phyloP scores from a whole-genome alignment of 2,888 invertebrate genomes.

The Subacronicta megacephala region DNA sequence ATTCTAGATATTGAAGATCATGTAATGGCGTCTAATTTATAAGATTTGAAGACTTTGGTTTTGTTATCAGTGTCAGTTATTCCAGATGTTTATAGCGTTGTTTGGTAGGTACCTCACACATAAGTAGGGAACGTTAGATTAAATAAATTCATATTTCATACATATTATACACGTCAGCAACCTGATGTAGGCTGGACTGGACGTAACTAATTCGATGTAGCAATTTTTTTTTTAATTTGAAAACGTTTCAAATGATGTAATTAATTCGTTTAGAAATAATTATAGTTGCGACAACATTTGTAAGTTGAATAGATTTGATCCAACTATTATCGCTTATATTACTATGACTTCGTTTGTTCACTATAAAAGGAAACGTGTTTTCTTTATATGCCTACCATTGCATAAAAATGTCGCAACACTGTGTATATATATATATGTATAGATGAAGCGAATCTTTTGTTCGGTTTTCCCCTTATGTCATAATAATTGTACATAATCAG shows the following conservation, averaged over 20 bases:
- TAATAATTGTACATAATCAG: constrained; percentile 1
- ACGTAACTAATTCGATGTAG: constrained; percentile 10
- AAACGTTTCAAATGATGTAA: constrained; percentile 39
- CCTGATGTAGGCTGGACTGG: neutral
- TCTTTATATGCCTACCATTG: constrained; percentile 13
- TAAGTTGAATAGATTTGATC: constrained; percentile 6
- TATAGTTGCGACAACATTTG: constrained; percentile 33
- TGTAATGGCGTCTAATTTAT: too few relatives aligned
- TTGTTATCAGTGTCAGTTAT: too few relatives aligned
- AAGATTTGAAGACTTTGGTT: too few relatives aligned
- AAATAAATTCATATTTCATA: neutral
- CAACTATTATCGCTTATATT: constrained; percentile 10
- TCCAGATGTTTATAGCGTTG: neutral
- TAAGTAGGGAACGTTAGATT: neutral
- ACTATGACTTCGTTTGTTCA: constrained; percentile 14
- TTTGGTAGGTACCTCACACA: constrained; percentile 2
- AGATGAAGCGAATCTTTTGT: constrained; percentile 9
- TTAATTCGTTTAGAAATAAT: constrained; percentile 39
- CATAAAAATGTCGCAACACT: constrained; percentile 23
- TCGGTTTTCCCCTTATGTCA: constrained; percentile 19
- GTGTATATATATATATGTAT: neutral
- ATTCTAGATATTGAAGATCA: too few relatives aligned
- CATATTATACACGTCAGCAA: constrained; percentile 1
- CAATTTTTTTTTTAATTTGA: constrained; percentile 16
- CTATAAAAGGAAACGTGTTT: constrained; percentile 27